phyloP scores from a whole-genome alignment of 1,140 invertebrate genomes.

The Monochamus saltuarius region DNA sequence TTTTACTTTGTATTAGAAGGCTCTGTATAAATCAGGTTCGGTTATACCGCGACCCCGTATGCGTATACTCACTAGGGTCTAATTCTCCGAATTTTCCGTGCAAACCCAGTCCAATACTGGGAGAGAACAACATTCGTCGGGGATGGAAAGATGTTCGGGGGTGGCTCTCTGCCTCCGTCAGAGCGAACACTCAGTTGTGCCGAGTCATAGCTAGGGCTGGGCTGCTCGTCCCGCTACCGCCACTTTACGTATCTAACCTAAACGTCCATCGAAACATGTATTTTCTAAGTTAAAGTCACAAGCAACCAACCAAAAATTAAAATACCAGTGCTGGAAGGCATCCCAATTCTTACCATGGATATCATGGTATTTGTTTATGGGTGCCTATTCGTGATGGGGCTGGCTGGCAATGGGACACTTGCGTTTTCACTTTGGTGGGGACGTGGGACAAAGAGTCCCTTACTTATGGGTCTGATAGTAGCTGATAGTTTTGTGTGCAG shows the following conservation, averaged over 20 bases:
- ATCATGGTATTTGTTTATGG: slow-evolving; percentile 10
- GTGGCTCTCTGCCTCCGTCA: slow-evolving; percentile 17
- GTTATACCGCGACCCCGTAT: too few species aligned
- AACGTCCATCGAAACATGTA: not conserved
- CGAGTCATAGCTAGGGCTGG: slow-evolving; percentile 7
- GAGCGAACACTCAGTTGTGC: slow-evolving; percentile 4
- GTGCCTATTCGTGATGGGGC: slow-evolving; percentile 13
- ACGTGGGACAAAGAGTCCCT: slow-evolving; percentile 12
- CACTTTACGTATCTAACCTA: not conserved
- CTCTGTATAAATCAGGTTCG: too few species aligned
- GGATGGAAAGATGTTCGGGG: slow-evolving; percentile 20
- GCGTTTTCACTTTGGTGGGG: slow-evolving; percentile 16
- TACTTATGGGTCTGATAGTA: slow-evolving; percentile 12
- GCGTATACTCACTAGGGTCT: not conserved
- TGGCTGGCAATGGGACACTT: slow-evolving; percentile 12
- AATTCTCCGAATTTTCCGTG: slow-evolving; percentile 7
- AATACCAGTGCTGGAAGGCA: not conserved
- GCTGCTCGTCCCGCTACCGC: not conserved
- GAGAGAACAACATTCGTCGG: slow-evolving; percentile 18
- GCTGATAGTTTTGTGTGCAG: slow-evolving; percentile 16
- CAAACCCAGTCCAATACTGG: slow-evolving; percentile 8
- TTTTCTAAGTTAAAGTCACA: not conserved
- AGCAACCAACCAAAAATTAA: not conserved
- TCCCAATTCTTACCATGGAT: slow-evolving; percentile 7
- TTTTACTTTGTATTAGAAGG: too few species aligned